Percentiles rank a stretch among this genome's conserved stretches.
Evolutionary conservation across 2,888 invertebrate species (phyloP).

Genomic region (Papilio elwesi): DNA sequence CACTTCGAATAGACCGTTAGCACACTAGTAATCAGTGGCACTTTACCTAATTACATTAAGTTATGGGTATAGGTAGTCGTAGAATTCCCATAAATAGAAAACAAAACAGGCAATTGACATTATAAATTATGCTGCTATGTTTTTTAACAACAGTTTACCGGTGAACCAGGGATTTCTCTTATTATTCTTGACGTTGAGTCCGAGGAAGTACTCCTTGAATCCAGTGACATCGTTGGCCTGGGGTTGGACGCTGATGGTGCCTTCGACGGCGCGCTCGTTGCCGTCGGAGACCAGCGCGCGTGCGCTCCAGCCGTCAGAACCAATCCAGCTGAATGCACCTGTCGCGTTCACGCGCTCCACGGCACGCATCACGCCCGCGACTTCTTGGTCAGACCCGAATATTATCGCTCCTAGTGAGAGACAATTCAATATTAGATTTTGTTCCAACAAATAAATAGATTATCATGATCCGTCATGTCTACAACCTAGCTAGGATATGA

Average conservation of each 20-base stretch:
- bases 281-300: slow-evolving; percentile 93
- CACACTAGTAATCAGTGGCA: no score
- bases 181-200: slow-evolving; percentile 93
- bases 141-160: slow-evolving; percentile 81
- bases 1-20: neutral
- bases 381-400: slow-evolving; percentile 98
- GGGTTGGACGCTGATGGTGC: slow-evolving; percentile 96
- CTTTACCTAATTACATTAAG: neutral
- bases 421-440: neutral
- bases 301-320: slow-evolving; percentile 98
- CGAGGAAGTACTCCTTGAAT: slow-evolving; percentile 94
- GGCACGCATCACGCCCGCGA: slow-evolving; percentile 96
- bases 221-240: slow-evolving; percentile 94
- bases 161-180: slow-evolving; percentile 97
- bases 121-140: no score
- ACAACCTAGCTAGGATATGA: no score
- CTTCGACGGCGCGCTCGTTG: slow-evolving; percentile 90
- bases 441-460: no score
- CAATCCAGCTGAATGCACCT: slow-evolving; percentile 96
- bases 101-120: no score
- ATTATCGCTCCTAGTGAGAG: slow-evolving; percentile 92
- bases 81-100: neutral
- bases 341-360: slow-evolving; percentile 92
- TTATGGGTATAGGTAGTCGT: neutral
- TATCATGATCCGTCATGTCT: no score